Percentiles rank a stretch among this genome's conserved stretches.
Evolutionary conservation across 2,797 vertebrate genomes (phyloP).

Genomic region (Natrix natrix): DNA sequence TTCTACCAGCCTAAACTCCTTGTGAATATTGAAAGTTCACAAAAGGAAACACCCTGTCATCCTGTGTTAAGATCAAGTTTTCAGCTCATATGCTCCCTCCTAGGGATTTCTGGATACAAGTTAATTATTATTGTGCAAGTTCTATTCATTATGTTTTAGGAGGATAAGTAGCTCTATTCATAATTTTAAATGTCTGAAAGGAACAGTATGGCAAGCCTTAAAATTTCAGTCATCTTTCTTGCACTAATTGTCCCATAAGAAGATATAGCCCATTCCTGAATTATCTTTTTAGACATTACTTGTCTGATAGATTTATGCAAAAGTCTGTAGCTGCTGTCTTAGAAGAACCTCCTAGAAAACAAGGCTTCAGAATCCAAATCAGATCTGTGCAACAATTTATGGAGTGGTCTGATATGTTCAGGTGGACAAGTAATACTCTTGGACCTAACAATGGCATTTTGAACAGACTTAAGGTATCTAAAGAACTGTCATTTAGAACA

Average conservation of each 20-base stretch:
- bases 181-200: neutral
- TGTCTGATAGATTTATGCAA: rapidly evolving
- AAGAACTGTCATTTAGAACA: neutral
- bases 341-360: neutral
- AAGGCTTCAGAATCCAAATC: neutral
- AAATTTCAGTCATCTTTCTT: neutral
- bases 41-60: constrained; percentile 72
- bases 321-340: neutral
- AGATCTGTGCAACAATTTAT: neutral
- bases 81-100: constrained; percentile 38
- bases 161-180: neutral
- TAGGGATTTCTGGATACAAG: neutral
- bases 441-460: neutral
- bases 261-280: neutral
- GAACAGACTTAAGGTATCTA: neutral
- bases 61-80: constrained; percentile 63
- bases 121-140: neutral
- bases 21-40: constrained; percentile 75
- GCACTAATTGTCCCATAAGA: rapidly evolving
- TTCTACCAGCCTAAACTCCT: constrained; percentile 33
- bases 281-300: rapidly evolving
- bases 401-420: neutral
- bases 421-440: neutral
- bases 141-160: neutral
- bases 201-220: neutral